phyloP scores from a whole-genome alignment of 1,140 invertebrate genomes.

The Drosophila nannoptera region DNA sequence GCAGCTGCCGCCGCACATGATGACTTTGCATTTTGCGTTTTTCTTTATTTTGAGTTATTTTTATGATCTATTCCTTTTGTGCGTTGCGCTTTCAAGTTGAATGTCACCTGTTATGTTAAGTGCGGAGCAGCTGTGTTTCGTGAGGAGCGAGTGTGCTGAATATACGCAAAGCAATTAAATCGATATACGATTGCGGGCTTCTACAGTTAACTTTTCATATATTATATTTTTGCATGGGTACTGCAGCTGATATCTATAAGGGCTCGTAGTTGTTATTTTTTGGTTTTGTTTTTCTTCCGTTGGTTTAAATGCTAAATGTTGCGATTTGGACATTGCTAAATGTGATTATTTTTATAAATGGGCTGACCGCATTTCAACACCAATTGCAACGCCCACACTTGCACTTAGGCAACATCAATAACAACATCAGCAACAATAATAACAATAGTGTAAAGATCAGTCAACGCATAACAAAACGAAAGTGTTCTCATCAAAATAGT shows the following conservation, averaged over 20 bases:
- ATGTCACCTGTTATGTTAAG: conserved; percentile 35
- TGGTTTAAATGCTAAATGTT: conserved; percentile 33
- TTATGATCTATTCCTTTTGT: background rate
- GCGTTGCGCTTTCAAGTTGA: conserved; percentile 22
- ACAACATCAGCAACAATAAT: conserved; percentile 13
- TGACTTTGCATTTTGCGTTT: conserved; percentile 4
- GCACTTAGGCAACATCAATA: conserved; percentile 20
- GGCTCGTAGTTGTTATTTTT: conserved; percentile 1
- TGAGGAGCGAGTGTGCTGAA: conserved; percentile 16
- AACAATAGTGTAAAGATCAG: conserved; percentile 5
- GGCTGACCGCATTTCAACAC: conserved; percentile 49
- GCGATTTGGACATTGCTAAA: conserved; percentile 22
- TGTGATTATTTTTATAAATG: conserved; percentile 47
- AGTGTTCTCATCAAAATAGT: conserved; percentile 45
- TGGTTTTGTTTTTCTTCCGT: background rate
- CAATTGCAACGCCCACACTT: conserved; percentile 47
- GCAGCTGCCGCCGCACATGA: conserved; percentile 3
- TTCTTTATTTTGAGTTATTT: conserved; percentile 5
- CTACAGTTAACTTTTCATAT: background rate
- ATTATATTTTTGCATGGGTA: background rate
- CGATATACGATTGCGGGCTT: conserved; percentile 25
- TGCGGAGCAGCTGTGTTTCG: conserved; percentile 1
- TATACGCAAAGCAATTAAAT: conserved; percentile 10
- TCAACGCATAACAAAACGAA: conserved; percentile 41
- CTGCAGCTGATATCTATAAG: conserved; percentile 16